Percentiles rank a stretch among this genome's conserved stretches.
Evolutionary conservation across 2,113 vertebrate genomes (phyloP).

Genomic region (Istiophorus platypterus): DNA sequence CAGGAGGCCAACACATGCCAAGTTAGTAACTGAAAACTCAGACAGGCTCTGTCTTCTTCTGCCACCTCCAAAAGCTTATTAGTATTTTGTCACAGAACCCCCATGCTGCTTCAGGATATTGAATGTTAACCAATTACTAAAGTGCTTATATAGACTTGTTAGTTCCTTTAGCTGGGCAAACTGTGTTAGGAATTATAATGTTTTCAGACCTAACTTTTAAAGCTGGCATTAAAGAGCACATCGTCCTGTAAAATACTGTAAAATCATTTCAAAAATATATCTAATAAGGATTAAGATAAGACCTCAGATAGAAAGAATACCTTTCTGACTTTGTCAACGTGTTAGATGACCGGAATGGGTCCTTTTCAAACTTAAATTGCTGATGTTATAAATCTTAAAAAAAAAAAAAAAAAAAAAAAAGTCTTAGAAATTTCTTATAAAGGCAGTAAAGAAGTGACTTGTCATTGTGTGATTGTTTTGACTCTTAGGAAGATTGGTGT

Average conservation of each 20-base stretch:
- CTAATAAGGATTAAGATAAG: background rate
- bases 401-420: too few relatives aligned
- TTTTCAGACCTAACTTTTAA: conserved; percentile 33
- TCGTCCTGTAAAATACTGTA: background rate
- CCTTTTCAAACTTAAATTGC: background rate
- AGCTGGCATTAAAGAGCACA: background rate
- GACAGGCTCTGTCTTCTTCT: conserved; percentile 33
- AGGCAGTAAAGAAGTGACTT: too few relatives aligned
- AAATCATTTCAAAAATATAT: background rate
- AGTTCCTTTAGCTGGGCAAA: conserved; percentile 61
- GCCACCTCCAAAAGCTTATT: conserved; percentile 64
- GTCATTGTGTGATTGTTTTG: background rate
- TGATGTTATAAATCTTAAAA: background rate
- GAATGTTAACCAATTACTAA: conserved; percentile 69
- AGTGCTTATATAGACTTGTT: conserved; percentile 61
- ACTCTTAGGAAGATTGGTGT: too few relatives aligned
- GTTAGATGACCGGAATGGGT: background rate
- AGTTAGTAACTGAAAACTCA: conserved; percentile 52
- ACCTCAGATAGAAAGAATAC: background rate
- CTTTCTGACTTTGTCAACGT: too few relatives aligned
- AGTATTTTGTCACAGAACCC: conserved; percentile 69
- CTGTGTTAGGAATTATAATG: conserved; percentile 65
- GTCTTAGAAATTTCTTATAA: too few relatives aligned
- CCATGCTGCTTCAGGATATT: conserved; percentile 68
- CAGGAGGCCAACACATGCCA: conserved; percentile 43